Base-by-base conservation (phyloP, 2,113 vertebrate genomes). In the Syrmaticus mikado region DNA sequence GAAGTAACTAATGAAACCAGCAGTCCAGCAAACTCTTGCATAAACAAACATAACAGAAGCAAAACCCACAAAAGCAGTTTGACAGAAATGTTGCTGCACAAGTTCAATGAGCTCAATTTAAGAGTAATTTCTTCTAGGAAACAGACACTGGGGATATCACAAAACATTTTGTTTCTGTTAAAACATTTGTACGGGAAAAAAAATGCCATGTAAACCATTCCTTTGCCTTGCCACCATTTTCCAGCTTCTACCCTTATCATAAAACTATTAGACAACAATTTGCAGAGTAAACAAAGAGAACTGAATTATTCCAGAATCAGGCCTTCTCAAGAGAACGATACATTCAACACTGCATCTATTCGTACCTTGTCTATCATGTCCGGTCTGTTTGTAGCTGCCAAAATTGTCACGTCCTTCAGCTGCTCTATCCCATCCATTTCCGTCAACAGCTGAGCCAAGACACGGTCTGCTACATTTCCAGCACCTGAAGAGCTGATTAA, bases 351-450 rank as follows among this genome's bases (percentile, higher is more conserved):
- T 7, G 32, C 16, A 52, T 83, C 92, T 89, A 77, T 55, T 71
- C 94, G 93, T 98, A 99, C 99, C 99, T 99, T 99, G 97, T 99
- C 99, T 92, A 99, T 99, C 98, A 99, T 98, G 97, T 99, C 99
- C 3, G 99, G 99, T 46, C 99, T 98, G 97, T 99, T 99, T 12
- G 99, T 99, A 93, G 99, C 99, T 70, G 99, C 99, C 96, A 99
- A 96, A 92, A 99, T 95, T 2, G 99, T 99, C 97, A 99, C 99
- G 7, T 99, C 98, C 85, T 98, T 98, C 82, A 99, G 98, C 94
- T 99, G 99, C 77, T 99, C 99, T 40, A 99, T 98, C 77, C 99
- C 99, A 94, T 99, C 99, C 98, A 99, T 99, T 98, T 99, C 99
- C 1, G 99, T 99, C 90, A 99, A 97, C 89, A 99, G 94, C 96